Evolutionary conservation across 2,888 invertebrate genomes (phyloP).

Genomic region (Trachelus stipa): DNA sequence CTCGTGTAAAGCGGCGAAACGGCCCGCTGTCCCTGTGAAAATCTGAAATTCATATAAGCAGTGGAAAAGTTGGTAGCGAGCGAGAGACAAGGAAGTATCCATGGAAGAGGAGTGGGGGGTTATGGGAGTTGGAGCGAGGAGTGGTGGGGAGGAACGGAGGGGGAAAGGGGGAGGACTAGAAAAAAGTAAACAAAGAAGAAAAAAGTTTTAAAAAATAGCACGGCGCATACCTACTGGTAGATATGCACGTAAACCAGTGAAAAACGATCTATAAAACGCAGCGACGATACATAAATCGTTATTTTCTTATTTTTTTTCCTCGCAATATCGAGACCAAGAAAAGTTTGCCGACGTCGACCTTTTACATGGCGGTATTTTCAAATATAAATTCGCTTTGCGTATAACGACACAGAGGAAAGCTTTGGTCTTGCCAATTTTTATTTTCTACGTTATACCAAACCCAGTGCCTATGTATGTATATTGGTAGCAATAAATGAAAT

Average conservation of each 20-base stretch:
- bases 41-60: conserved; percentile 32
- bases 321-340: not conserved
- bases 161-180: too few species aligned
- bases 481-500: not conserved
- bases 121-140: not conserved
- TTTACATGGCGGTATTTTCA: not conserved
- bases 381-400: conserved; percentile 11
- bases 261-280: conserved; percentile 29
- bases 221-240: conserved; percentile 10
- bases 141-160: too few species aligned
- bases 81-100: not conserved
- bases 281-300: conserved; percentile 10
- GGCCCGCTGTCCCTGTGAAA: conserved; percentile 12
- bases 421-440: not conserved
- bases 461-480: not conserved
- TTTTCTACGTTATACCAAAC: not conserved
- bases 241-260: conserved; percentile 28
- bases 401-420: not conserved
- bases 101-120: not conserved
- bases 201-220: not conserved
- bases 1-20: not conserved
- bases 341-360: not conserved
- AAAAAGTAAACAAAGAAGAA: not conserved
- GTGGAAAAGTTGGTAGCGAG: conserved; percentile 25
- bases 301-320: not conserved